Percentiles rank a stretch among this genome's conserved stretches.
Conservation (phyloP, 2,113 vertebrate species). For the Apteryx owenii region DNA sequence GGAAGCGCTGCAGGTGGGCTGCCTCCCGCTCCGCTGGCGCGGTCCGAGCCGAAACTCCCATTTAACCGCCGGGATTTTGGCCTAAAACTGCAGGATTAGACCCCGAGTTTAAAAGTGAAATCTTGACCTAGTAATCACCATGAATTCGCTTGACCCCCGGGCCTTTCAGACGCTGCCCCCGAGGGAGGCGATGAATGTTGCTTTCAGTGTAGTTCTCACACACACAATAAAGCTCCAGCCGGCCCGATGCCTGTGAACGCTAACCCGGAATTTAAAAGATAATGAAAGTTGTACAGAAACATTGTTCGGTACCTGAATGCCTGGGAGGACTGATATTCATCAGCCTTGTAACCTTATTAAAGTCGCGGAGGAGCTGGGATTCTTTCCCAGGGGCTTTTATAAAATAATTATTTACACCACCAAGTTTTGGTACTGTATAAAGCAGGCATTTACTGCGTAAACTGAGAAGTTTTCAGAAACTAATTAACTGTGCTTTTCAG, state of each 20-base stretch:
- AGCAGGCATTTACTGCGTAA: slow-evolving; percentile 44
- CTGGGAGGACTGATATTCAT: slow-evolving; percentile 45
- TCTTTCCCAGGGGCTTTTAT: slow-evolving; percentile 65
- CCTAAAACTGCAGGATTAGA: slow-evolving; percentile 34
- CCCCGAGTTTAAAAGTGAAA: background rate
- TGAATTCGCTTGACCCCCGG: slow-evolving; percentile 46
- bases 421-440: background rate
- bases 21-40: background rate
- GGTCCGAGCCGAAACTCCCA: background rate
- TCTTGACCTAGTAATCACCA: slow-evolving; percentile 4
- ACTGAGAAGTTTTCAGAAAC: slow-evolving; percentile 59
- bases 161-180: slow-evolving; percentile 34
- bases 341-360: slow-evolving; percentile 54
- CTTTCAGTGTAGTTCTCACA: slow-evolving; percentile 57
- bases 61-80: slow-evolving; percentile 2
- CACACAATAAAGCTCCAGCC: slow-evolving; percentile 11
- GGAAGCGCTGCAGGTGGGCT: background rate
- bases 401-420: slow-evolving; percentile 66
- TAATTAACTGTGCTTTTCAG: slow-evolving; percentile 61
- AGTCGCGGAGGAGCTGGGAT: slow-evolving; percentile 45
- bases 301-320: slow-evolving; percentile 66
- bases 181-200: slow-evolving; percentile 53
- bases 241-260: slow-evolving; percentile 47
- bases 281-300: slow-evolving; percentile 66
- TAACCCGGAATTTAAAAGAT: slow-evolving; percentile 60